Evolutionary conservation across 2,888 invertebrate species (phyloP).

Genomic region (Copidosoma aretas): DNA sequence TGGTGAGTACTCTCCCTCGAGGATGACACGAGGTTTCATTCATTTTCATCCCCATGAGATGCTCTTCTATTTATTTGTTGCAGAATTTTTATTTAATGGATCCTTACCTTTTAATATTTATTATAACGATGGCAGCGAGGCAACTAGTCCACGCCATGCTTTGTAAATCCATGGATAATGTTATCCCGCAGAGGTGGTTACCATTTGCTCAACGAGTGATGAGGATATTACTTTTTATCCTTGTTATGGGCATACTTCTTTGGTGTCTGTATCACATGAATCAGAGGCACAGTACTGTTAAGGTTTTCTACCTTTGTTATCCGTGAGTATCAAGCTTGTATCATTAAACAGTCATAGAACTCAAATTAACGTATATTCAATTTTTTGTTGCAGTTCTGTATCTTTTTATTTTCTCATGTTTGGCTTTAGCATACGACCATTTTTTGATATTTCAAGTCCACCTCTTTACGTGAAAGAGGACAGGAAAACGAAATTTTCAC

Average conservation of each 20-base stretch:
- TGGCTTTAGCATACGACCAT: constrained; percentile 78
- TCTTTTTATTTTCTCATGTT: constrained; percentile 82
- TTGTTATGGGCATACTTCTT: constrained; percentile 68
- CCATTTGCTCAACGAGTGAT: constrained; percentile 57
- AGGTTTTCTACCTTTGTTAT: constrained; percentile 85
- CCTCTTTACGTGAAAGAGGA: constrained; percentile 60
- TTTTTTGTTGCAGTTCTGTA: constrained; percentile 55
- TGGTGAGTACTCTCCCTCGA: constrained; percentile 71
- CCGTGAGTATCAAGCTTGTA: constrained; percentile 75
- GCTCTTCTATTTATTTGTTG: constrained; percentile 55
- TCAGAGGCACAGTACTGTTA: constrained; percentile 77
- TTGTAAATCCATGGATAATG: constrained; percentile 64
- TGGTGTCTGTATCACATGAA: constrained; percentile 78
- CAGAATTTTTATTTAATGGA: constrained; percentile 97
- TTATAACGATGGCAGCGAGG: constrained; percentile 79
- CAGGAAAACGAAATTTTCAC: constrained; percentile 55
- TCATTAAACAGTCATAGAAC: background rate
- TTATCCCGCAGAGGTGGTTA: constrained; percentile 62
- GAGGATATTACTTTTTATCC: constrained; percentile 68
- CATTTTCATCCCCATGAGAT: no score
- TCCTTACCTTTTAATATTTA: constrained; percentile 83
- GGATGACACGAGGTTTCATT: no score
- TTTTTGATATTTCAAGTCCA: constrained; percentile 70
- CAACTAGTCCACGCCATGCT: constrained; percentile 76
- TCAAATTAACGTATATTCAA: background rate